Conservation (phyloP, 2,888 invertebrate genomes). For the Orthosia incerta region DNA sequence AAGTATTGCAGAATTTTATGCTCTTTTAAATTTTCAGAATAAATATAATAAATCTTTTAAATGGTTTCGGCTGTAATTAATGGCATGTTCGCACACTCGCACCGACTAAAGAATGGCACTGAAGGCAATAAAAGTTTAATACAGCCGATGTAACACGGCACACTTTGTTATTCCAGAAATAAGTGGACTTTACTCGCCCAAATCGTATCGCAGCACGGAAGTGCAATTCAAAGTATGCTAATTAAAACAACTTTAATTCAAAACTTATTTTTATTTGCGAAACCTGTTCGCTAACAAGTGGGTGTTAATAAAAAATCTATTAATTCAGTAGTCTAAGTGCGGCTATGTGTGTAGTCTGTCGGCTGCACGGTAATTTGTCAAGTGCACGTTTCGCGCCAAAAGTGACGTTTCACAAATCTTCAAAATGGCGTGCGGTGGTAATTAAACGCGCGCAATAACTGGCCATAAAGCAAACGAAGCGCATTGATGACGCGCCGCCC, state of each 20-base stretch:
- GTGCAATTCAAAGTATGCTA: constrained; percentile 76
- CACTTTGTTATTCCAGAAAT: constrained; percentile 81
- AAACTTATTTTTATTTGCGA: constrained; percentile 64
- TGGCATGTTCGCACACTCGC: constrained; percentile 84
- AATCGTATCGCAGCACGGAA: constrained; percentile 76
- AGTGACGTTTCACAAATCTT: constrained; percentile 87
- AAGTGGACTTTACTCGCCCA: constrained; percentile 73
- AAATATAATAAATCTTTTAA: constrained; percentile 87
- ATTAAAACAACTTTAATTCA: constrained; percentile 75
- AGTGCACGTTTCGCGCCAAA: constrained; percentile 83
- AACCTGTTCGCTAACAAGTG: constrained; percentile 59
- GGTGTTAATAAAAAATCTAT: constrained; percentile 64
- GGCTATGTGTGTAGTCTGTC: constrained; percentile 59
- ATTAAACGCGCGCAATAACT: constrained; percentile 89
- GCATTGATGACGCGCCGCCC: constrained; percentile 86
- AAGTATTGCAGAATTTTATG: constrained; percentile 73
- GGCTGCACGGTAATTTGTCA: constrained; percentile 78
- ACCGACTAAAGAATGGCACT: constrained; percentile 83
- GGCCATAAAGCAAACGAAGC: constrained; percentile 87
- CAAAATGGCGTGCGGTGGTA: constrained; percentile 84
- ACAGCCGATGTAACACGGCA: constrained; percentile 81
- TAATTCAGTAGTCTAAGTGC: constrained; percentile 61
- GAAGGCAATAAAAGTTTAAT: constrained; percentile 86
- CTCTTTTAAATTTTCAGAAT: constrained; percentile 79
- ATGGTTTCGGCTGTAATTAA: constrained; percentile 87